Conservation (phyloP, 2,797 vertebrate species). For the Aratinga solstitialis region DNA sequence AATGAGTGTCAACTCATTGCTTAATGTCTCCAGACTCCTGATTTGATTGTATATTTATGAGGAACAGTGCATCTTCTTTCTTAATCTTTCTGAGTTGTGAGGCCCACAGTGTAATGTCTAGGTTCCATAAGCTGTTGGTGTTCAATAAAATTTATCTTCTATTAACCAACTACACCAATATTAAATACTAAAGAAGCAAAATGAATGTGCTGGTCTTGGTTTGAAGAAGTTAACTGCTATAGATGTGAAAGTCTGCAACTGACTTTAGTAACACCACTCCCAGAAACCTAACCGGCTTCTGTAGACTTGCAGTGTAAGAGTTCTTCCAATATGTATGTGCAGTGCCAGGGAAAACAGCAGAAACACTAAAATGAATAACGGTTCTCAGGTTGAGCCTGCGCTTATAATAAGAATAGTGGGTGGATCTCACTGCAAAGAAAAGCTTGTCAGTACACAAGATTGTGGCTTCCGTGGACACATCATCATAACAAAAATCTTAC, state of each 20-base stretch:
- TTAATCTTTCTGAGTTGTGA: neutral
- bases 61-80: neutral
- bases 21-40: neutral
- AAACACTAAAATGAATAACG: neutral
- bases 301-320: neutral
- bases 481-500: neutral
- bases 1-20: neutral
- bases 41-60: neutral
- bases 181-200: neutral
- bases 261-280: neutral
- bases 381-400: neutral
- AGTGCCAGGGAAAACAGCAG: neutral
- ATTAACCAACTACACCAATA: neutral
- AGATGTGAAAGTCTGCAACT: neutral
- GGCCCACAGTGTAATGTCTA: neutral
- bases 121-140: neutral
- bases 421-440: neutral
- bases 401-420: neutral
- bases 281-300: neutral
- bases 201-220: neutral
- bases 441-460: neutral
- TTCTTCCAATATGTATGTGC: rapidly evolving
- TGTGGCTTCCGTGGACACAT: neutral
- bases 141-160: neutral
- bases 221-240: neutral